These are phyloP conservation scores for Stomatorhinus ivindoensis DNA, from an alignment of 2,113 vertebrate genomes.

Conservation along the genomic window DNA sequence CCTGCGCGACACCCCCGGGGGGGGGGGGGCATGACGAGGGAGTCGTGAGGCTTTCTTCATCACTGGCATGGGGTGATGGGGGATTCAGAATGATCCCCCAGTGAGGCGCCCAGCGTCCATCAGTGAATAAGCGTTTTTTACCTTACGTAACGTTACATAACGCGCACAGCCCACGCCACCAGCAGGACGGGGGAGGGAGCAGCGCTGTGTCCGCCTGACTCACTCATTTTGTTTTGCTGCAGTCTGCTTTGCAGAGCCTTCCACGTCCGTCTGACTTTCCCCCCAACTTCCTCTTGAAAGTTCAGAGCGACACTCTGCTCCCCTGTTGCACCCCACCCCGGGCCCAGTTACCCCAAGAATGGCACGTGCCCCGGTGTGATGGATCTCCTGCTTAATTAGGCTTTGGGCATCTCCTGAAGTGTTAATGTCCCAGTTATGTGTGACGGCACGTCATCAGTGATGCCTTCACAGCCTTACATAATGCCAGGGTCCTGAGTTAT, in stretches of 20 bases:
- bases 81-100: background rate
- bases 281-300: constrained; percentile 32
- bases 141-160: constrained; percentile 48
- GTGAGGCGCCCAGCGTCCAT: constrained; percentile 16
- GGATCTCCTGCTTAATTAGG: background rate
- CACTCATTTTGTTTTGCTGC: background rate
- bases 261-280: constrained; percentile 3
- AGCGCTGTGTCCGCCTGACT: constrained; percentile 5
- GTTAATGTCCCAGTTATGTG: background rate
- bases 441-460: background rate
- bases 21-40: background rate
- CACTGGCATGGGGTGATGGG: background rate
- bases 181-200: constrained; percentile 6
- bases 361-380: background rate
- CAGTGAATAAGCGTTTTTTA: constrained; percentile 27
- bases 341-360: background rate
- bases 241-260: background rate
- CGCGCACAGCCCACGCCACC: constrained; percentile 26
- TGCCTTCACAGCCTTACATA: constrained; percentile 37
- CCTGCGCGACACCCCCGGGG: background rate
- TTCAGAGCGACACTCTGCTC: background rate
- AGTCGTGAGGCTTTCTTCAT: background rate
- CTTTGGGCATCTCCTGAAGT: background rate
- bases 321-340: background rate
- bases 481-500: constrained; percentile 32